Conservation (phyloP, 2,113 vertebrate genomes). For the Ursus arctos region DNA sequence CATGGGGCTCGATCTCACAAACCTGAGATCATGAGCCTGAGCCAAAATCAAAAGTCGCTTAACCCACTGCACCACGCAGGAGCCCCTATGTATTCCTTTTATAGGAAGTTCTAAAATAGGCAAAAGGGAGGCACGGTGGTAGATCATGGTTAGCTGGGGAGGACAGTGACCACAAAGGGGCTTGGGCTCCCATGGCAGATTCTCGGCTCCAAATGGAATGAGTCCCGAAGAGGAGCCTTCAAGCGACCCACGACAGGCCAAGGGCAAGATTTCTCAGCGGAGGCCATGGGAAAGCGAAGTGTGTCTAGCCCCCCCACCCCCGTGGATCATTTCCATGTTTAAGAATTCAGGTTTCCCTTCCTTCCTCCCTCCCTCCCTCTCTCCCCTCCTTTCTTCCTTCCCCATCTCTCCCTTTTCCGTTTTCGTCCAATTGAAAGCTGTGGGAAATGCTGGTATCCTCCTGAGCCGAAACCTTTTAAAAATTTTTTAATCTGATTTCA, state of each 20-base stretch:
- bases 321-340: neutral
- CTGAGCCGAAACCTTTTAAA: constrained; percentile 66
- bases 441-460: constrained; percentile 64
- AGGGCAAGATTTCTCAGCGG: neutral
- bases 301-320: neutral
- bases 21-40: neutral
- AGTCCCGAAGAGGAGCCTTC: neutral
- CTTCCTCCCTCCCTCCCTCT: neutral
- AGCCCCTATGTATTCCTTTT: neutral
- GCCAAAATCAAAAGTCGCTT: neutral
- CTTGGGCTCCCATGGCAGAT: neutral
- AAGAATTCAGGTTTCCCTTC: neutral
- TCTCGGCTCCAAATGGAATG: neutral
- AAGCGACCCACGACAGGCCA: neutral
- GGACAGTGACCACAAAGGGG: neutral
- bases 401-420: neutral
- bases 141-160: neutral
- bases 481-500: constrained; percentile 73
- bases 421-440: constrained; percentile 50
- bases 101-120: neutral
- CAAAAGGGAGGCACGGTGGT: neutral
- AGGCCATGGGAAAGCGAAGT: neutral
- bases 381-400: neutral
- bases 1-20: neutral
- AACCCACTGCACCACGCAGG: neutral